Evolutionary conservation across 1,140 invertebrate genomes (phyloP).

Genomic region (Caenorhabditis tropicalis): DNA sequence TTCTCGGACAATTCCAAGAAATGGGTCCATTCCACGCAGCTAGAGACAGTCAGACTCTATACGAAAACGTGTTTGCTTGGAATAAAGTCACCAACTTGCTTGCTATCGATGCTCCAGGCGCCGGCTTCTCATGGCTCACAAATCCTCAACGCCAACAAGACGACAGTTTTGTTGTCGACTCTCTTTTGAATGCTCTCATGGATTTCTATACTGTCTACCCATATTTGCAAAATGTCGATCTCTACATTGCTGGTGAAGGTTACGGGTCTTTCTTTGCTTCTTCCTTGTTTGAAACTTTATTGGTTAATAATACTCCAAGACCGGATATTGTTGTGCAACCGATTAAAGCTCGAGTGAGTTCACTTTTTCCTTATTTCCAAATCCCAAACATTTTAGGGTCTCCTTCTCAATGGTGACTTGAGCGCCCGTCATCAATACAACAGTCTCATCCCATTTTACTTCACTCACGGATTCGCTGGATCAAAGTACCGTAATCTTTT

Average conservation of each 20-base stretch:
- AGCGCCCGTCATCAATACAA: slow-evolving; percentile 47
- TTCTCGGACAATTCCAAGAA: slow-evolving; percentile 74
- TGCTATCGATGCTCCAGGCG: slow-evolving; percentile 75
- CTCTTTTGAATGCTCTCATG: not conserved
- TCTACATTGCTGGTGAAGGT: slow-evolving; percentile 47
- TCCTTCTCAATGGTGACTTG: slow-evolving; percentile 53
- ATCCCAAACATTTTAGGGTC: not conserved
- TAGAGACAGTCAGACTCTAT: slow-evolving; percentile 68
- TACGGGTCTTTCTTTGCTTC: slow-evolving; percentile 46
- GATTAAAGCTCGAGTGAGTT: not conserved
- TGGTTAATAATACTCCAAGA: not conserved
- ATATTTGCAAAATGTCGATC: not conserved
- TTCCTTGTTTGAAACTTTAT: not conserved
- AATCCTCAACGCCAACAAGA: slow-evolving; percentile 72
- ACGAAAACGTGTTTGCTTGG: slow-evolving; percentile 74
- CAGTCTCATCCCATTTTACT: slow-evolving; percentile 39
- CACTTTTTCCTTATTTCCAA: not conserved
- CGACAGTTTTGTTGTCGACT: slow-evolving; percentile 38
- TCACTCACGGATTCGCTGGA: slow-evolving; percentile 51
- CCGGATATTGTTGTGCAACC: not conserved
- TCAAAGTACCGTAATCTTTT: not conserved
- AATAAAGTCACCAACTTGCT: slow-evolving; percentile 79
- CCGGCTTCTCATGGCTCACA: slow-evolving; percentile 75
- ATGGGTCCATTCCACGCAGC: slow-evolving; percentile 74
- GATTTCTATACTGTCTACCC: slow-evolving; percentile 49